These are phyloP conservation scores for Linnaemya tessellans DNA, from an alignment of 2,888 invertebrate species.

Conservation along the genomic window DNA sequence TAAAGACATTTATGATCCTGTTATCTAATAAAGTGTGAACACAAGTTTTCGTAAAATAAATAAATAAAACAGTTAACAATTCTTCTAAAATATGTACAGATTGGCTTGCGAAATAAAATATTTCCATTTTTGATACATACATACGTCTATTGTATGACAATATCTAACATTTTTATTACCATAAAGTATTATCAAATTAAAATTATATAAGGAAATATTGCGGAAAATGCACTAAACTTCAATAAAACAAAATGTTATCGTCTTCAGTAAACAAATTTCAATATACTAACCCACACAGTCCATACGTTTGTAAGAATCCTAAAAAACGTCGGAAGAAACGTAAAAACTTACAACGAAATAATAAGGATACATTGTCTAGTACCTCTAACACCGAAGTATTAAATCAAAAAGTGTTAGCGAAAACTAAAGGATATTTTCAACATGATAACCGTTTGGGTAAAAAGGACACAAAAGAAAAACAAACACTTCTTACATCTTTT, in stretches of 20 bases:
- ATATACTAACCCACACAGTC: slow-evolving; percentile 24
- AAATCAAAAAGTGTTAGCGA: slow-evolving; percentile 74
- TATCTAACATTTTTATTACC: too few relatives aligned
- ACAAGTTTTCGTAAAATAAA: too few relatives aligned
- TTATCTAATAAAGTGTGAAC: too few relatives aligned
- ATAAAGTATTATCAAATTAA: not conserved
- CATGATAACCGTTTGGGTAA: slow-evolving; percentile 79
- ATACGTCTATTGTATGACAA: too few relatives aligned
- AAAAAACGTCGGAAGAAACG: slow-evolving; percentile 73
- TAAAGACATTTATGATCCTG: not conserved
- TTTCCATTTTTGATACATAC: too few relatives aligned
- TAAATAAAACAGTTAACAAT: too few relatives aligned
- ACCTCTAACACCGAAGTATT: slow-evolving; percentile 66
- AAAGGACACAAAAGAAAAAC: slow-evolving; percentile 38
- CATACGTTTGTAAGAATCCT: slow-evolving; percentile 27
- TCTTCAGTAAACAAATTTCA: slow-evolving; percentile 72
- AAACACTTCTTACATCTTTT: slow-evolving; percentile 32
- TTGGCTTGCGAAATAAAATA: too few relatives aligned
- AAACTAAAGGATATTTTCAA: slow-evolving; percentile 80
- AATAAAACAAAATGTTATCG: slow-evolving; percentile 75
- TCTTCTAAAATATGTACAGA: too few relatives aligned
- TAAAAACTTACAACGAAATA: slow-evolving; percentile 69
- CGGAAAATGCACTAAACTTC: not conserved
- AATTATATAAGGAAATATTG: not conserved
- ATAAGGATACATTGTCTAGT: slow-evolving; percentile 59